Evolutionary conservation across 2,888 invertebrate species (phyloP).

Genomic region (Epinotia ramella): DNA sequence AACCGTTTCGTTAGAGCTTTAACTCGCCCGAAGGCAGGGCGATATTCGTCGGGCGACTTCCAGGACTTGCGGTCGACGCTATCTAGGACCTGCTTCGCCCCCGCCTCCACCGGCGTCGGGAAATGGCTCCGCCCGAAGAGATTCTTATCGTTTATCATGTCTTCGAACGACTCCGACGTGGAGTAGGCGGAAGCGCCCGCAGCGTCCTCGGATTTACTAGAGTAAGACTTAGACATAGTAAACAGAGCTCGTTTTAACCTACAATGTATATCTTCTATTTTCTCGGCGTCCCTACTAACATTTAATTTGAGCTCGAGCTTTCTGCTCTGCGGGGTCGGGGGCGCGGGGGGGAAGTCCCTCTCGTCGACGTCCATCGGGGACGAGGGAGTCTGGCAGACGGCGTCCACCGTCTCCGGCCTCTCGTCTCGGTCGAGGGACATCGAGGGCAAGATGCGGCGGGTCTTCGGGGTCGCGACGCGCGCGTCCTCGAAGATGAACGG

Average conservation of each 20-base stretch:
- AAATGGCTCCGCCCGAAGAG: slow-evolving; percentile 50
- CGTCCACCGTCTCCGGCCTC: slow-evolving; percentile 71
- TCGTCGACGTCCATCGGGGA: slow-evolving; percentile 60
- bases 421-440: slow-evolving; percentile 74
- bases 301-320: slow-evolving; percentile 68
- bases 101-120: slow-evolving; percentile 60
- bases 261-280: slow-evolving; percentile 67
- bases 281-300: slow-evolving; percentile 63
- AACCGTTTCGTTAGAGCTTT: slow-evolving; percentile 90
- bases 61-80: slow-evolving; percentile 84
- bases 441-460: slow-evolving; percentile 76
- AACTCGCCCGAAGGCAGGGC: slow-evolving; percentile 89
- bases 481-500: slow-evolving; percentile 80
- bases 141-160: slow-evolving; percentile 54
- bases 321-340: slow-evolving; percentile 52
- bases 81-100: slow-evolving; percentile 71
- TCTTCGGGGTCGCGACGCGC: slow-evolving; percentile 71
- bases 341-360: slow-evolving; percentile 45
- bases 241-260: slow-evolving; percentile 70
- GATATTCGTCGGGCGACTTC: slow-evolving; percentile 89
- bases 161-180: slow-evolving; percentile 71
- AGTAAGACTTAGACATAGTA: slow-evolving; percentile 69
- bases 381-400: slow-evolving; percentile 72
- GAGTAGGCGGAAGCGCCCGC: slow-evolving; percentile 71
- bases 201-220: slow-evolving; percentile 73